Base-by-base conservation (phyloP, 2,113 vertebrate species). In the Callithrix jacchus region DNA sequence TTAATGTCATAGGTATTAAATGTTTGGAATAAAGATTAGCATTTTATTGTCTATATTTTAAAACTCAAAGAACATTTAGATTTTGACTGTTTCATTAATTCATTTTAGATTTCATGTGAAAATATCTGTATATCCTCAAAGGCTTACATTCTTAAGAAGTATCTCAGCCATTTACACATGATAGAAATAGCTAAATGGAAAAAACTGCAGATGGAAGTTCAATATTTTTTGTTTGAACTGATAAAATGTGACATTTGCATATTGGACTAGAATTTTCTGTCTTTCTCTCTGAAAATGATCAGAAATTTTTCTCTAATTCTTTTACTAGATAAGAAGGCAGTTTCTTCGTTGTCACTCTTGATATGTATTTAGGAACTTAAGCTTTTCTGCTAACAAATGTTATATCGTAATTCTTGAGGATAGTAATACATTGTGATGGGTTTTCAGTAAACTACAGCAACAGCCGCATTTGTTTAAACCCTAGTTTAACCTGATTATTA, bases 401-500 rank as follows among this genome's bases (percentile, higher is more conserved):
- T 92, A 21, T 61, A 30, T 70, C 74, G 56, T 77, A 47, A 58
- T 90, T 90, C 76, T 95, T 68, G 32, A 92, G 18, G 83, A 68
- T 35, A 77, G 32, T 76, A 93, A 86, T 58, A 56, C 49, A 32
- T 54, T 56, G 18, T 70, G 84, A 81, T 82, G 32, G 18, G 10
- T 97, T 97, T 96, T 88, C 91, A 47, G 54, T 88, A 61, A 95
- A 98, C 92, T 71, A 73, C 37, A 87, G 87, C 52, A 95, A 10
- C 20, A 91, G 61, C 23, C 94, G 20, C 97, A 32, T 95, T 98
- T 98, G 81, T 98, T 97, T 97, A 97, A 98, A 98, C 82, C 47
- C 74, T 94, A 85, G 45, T 98, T 98, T 97, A 98, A 97, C 97
- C 94, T 86, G 92, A 96, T 98, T 97, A 97, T 97, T 96, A 98